These are phyloP conservation scores for Trididemnum miniatum DNA, from an alignment of 23 tunicate genomes.

Conservation along the genomic window DNA sequence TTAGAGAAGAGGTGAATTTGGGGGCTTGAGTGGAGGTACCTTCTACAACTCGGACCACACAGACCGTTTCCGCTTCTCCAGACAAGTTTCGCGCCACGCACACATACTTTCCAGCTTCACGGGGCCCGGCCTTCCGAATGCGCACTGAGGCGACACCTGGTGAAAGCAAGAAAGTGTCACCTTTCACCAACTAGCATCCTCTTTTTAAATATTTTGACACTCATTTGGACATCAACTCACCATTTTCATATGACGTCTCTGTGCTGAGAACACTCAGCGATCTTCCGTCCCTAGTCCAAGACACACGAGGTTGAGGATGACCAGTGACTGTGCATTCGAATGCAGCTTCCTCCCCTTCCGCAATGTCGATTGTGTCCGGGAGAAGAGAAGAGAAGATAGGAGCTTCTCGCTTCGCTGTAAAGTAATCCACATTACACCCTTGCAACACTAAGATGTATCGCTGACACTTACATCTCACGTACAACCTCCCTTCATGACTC, in stretches of 20 bases:
- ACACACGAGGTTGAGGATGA: slow-evolving; percentile 95
- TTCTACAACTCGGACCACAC: slow-evolving; percentile 42
- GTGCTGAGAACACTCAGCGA: slow-evolving; percentile 86
- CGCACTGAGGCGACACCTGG: slow-evolving; percentile 84
- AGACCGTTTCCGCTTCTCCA: slow-evolving; percentile 81
- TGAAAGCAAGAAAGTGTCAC: too few relatives aligned
- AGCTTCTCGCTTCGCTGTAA: slow-evolving; percentile 84
- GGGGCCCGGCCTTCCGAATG: slow-evolving; percentile 75
- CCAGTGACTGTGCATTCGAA: slow-evolving; percentile 82
- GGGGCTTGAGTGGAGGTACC: slow-evolving; percentile 39
- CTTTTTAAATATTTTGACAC: too few relatives aligned
- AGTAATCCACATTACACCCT: background rate
- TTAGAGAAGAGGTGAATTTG: slow-evolving; percentile 43
- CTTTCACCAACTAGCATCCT: too few relatives aligned
- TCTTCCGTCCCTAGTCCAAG: slow-evolving; percentile 93
- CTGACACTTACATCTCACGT: slow-evolving; percentile 72
- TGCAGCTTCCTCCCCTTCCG: slow-evolving; percentile 68
- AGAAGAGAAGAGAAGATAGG: slow-evolving; percentile 62
- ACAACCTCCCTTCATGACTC: slow-evolving; percentile 73
- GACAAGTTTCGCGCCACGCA: slow-evolving; percentile 90
- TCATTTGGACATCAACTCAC: too few relatives aligned
- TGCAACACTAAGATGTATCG: background rate
- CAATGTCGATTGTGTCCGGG: slow-evolving; percentile 50
- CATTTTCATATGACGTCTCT: slow-evolving; percentile 92
- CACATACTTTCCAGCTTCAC: slow-evolving; percentile 79